Conservation (phyloP, 2,888 invertebrate species). For the Desoria tigrina region DNA sequence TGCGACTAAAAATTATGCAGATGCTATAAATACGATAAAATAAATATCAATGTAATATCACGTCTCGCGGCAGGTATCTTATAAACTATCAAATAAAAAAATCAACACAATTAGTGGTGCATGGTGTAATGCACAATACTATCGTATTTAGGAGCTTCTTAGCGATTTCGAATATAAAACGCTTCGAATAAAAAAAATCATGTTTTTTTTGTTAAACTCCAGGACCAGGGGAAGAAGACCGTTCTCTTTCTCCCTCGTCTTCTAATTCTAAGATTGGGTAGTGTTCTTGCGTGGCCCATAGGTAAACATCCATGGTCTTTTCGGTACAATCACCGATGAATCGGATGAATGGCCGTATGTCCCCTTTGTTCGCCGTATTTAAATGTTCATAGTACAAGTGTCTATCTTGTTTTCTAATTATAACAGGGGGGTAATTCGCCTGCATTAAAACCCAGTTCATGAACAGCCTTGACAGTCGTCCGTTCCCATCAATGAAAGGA, state of each 20-base stretch:
- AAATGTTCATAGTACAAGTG: slow-evolving; percentile 66
- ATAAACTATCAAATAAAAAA: too few relatives aligned
- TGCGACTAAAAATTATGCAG: too few relatives aligned
- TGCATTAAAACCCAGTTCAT: slow-evolving; percentile 96
- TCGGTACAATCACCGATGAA: slow-evolving; percentile 94
- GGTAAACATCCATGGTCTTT: slow-evolving; percentile 79
- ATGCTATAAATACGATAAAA: too few relatives aligned
- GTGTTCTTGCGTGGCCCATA: slow-evolving; percentile 75
- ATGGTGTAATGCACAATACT: too few relatives aligned
- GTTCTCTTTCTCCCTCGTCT: slow-evolving; percentile 18
- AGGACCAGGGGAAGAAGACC: too few relatives aligned
- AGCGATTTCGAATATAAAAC: too few relatives aligned
- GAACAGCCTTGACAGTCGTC: slow-evolving; percentile 87
- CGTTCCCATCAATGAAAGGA: slow-evolving; percentile 96
- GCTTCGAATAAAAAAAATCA: too few relatives aligned
- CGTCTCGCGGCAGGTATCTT: too few relatives aligned
- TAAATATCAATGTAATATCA: too few relatives aligned
- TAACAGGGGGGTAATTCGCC: slow-evolving; percentile 93
- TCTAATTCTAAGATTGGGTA: slow-evolving; percentile 40
- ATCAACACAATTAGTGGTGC: too few relatives aligned
- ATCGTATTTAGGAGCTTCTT: too few relatives aligned
- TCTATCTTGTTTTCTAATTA: slow-evolving; percentile 78
- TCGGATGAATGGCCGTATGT: slow-evolving; percentile 90
- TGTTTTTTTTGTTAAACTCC: too few relatives aligned
- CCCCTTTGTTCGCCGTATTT: slow-evolving; percentile 89